Conservation (phyloP, 2,113 vertebrate genomes). For the Grantiella picta region DNA sequence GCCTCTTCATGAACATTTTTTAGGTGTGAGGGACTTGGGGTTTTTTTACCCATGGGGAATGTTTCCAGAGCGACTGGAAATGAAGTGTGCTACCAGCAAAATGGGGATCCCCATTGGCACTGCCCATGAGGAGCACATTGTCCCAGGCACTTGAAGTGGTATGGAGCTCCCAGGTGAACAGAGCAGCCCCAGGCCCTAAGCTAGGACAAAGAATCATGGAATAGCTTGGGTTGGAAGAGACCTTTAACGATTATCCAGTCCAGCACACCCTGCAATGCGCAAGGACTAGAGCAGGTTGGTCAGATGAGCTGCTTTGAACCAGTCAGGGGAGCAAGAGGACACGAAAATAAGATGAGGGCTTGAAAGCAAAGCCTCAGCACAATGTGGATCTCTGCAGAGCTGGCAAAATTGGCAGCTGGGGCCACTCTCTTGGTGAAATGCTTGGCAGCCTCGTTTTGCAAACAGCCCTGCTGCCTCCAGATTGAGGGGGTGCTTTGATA, state of each 20-base stretch:
- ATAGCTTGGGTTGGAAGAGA: background rate
- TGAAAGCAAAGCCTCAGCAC: background rate
- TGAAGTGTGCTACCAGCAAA: background rate
- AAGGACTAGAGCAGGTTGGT: background rate
- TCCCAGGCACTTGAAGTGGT: background rate
- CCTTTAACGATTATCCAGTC: background rate
- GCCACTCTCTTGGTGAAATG: accelerated
- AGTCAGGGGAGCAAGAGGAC: background rate
- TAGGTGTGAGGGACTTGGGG: background rate
- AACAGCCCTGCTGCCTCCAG: background rate
- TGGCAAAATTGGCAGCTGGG: background rate
- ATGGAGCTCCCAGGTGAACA: background rate
- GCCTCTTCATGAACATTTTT: background rate
- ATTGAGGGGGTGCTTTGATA: background rate
- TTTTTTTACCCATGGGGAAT: background rate
- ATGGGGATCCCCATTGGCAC: accelerated
- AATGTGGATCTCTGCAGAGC: background rate
- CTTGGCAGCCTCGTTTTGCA: background rate
- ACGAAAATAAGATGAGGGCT: background rate
- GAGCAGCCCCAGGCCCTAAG: background rate
- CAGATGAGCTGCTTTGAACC: background rate
- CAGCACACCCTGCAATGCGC: background rate
- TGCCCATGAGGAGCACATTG: background rate
- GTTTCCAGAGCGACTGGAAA: background rate
- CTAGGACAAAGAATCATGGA: background rate